Base-by-base conservation (phyloP, 2,888 invertebrate species). In the Drosophila buzzatii region DNA sequence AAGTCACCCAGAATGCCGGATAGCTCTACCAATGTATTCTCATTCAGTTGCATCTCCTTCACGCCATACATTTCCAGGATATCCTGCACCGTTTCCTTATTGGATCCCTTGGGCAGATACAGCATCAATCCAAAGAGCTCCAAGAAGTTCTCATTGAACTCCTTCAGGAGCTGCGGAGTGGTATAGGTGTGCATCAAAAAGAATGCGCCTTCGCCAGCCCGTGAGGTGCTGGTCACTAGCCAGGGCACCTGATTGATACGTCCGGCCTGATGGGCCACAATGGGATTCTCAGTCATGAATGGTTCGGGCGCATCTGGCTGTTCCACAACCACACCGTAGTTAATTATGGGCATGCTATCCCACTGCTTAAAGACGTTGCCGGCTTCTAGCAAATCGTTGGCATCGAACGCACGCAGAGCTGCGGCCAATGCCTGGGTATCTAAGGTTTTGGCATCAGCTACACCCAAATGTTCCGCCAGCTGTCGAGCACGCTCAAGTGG, bases 161-260 rank as follows among this genome's bases (percentile, higher is more conserved):
- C 81, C 2, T 80, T 37, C 8, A 70, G 33, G 2, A 86, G 62
- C 4, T 78, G 47, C 18, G 76, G 65, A 65, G 78, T 73, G 0
- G 70, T 61, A 7, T 81, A 55, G 20, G 76, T 71, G 5, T 67
- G 73, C 10, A 89, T 79, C 3, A 93, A 91, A 64, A 92, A 87
- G 12, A 94, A 78, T 8, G 93, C 89, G 27, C 94, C 94, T 85
- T 94, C 94, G n/a, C 93, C 92, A 74, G 93, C 93, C 41, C 92
- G 90, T 1, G 88, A 75, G 2, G 92, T 91, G 20, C 91, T 76
- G 3, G 94, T 93, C 4, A 93, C 87, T 57, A 94, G 90, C 92
- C 93, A 93, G 8, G 94, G 94, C 20, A 94, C 91, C 53, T 92
- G 91, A 33, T 71, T 47, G 7, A 82, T 76, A 10, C 47, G 62